Base-by-base conservation (phyloP, 2,797 vertebrate genomes). In the Rhinella marina region DNA sequence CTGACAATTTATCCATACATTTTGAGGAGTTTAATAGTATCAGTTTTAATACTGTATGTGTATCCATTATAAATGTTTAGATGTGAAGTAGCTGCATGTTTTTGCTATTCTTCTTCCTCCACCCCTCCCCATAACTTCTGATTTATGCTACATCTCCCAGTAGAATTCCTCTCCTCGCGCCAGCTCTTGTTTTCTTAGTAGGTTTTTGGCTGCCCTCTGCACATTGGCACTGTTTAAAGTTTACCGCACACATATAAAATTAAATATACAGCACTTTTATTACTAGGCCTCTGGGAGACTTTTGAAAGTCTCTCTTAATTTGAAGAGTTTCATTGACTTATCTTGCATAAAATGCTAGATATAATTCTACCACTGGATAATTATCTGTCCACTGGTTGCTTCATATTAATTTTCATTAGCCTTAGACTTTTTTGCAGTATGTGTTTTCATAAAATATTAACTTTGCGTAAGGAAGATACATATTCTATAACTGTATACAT, bases 371-470 rank as follows among this genome's bases (percentile, higher is more conserved):
- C 25, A 50, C 56, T 62, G 57, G 48, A 56, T 86, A 77, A 88
- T 88, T 88, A 82, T 68, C 48, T 57, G 84, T 88, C 70, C 57
- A 23, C 57, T 57, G 84, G 21, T 27, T 80, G 25, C 81, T 62
- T 32, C 82, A 57, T 88, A 85, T 76, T 80, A 78, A 85, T 85
- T 81, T 73, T 79, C 66, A 88, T 79, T 81, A 85, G 48, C 66
- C 19, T 70, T 64, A 64, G 85, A 57, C 14, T 88, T 79, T 70
- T 73, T 87, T 78, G 81, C 81, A 70, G 29, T 70, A 50, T 72
- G 68, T 72, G 76, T 81, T 85, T 81, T 84, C 77, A 85, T 88
- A 85, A 85, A 85, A 85, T 81, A 88, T 88, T 73, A 62, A 81
- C 56, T 56, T 25, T 12, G 75, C 25, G 66, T 13, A n/a, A 64